phyloP scores from a whole-genome alignment of 2,888 invertebrate species.

The Caenorhabditis afra region DNA sequence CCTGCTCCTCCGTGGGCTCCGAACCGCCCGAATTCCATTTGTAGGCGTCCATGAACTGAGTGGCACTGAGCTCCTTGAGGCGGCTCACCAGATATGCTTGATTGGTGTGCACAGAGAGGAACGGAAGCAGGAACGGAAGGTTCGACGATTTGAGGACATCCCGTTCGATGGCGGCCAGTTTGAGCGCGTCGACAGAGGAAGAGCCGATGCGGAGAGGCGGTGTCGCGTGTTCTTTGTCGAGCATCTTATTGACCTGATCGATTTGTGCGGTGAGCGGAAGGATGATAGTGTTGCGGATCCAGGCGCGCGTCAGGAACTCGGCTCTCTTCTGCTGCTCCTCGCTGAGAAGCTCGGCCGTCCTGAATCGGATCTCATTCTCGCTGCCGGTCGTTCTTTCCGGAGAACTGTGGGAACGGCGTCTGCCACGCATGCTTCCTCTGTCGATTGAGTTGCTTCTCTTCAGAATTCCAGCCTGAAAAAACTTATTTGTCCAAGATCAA shows the following conservation, averaged over 20 bases:
- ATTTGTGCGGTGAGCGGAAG: conserved; percentile 60
- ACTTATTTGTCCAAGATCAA: too few relatives aligned
- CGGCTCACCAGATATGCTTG: conserved; percentile 66
- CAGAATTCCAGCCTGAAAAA: conserved; percentile 40
- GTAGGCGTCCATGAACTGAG: conserved; percentile 65
- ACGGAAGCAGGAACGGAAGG: conserved; percentile 67
- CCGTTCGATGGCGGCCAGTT: conserved; percentile 58
- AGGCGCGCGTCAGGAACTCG: conserved; percentile 56
- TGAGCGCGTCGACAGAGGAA: conserved; percentile 61
- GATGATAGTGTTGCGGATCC: conserved; percentile 67
- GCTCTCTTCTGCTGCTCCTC: conserved; percentile 55
- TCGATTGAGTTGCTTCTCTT: conserved; percentile 56
- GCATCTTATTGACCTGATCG: conserved; percentile 58
- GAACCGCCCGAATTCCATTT: conserved; percentile 69
- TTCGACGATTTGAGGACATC: conserved; percentile 57
- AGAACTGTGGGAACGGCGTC: conserved; percentile 48
- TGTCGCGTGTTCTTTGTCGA: conserved; percentile 65
- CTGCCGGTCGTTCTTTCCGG: conserved; percentile 42
- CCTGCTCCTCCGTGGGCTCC: conserved; percentile 59
- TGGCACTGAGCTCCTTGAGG: conserved; percentile 55
- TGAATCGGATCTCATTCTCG: conserved; percentile 31
- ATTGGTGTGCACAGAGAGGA: conserved; percentile 60
- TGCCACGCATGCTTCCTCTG: conserved; percentile 34
- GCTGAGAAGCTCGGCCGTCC: conserved; percentile 45
- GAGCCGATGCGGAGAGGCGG: conserved; percentile 66